Evolutionary conservation across 2,888 invertebrate genomes (phyloP).

Genomic region (Kryphioiulus occultus): DNA sequence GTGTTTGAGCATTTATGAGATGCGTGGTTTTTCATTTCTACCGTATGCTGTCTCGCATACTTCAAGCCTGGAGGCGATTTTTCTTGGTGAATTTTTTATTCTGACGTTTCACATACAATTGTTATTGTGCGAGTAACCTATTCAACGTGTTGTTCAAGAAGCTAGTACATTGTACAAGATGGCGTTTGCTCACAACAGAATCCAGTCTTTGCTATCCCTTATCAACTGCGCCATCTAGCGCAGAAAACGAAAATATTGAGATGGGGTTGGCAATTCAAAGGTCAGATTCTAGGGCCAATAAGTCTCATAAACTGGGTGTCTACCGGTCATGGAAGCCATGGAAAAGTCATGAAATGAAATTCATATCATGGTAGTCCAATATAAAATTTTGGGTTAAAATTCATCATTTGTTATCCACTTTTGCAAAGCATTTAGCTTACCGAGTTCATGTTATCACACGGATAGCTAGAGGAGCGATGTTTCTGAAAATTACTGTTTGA

Average conservation of each 20-base stretch:
- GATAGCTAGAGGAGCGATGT: too few relatives aligned
- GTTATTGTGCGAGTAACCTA: not conserved
- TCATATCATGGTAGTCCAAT: too few relatives aligned
- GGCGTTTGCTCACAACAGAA: not conserved
- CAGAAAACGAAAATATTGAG: not conserved
- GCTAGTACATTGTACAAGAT: not conserved
- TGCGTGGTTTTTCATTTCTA: not conserved
- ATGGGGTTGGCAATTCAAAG: not conserved
- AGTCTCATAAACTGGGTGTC: too few relatives aligned
- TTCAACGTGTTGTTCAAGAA: not conserved
- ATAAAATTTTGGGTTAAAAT: too few relatives aligned
- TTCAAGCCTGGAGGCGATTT: not conserved
- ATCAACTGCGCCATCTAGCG: not conserved
- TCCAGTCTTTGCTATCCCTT: not conserved
- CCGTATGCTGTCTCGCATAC: not conserved
- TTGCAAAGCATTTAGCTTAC: too few relatives aligned
- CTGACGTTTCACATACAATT: not conserved
- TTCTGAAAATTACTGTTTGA: too few relatives aligned
- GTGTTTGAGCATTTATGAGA: not conserved
- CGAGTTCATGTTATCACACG: too few relatives aligned
- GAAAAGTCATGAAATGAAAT: too few relatives aligned
- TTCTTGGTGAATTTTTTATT: not conserved
- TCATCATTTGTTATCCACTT: too few relatives aligned
- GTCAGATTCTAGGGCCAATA: too few relatives aligned
- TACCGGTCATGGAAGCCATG: too few relatives aligned